Percentiles rank a stretch among this genome's conserved stretches.
Evolutionary conservation across 1,140 invertebrate species (phyloP).

Genomic region (Megathymus violae): DNA sequence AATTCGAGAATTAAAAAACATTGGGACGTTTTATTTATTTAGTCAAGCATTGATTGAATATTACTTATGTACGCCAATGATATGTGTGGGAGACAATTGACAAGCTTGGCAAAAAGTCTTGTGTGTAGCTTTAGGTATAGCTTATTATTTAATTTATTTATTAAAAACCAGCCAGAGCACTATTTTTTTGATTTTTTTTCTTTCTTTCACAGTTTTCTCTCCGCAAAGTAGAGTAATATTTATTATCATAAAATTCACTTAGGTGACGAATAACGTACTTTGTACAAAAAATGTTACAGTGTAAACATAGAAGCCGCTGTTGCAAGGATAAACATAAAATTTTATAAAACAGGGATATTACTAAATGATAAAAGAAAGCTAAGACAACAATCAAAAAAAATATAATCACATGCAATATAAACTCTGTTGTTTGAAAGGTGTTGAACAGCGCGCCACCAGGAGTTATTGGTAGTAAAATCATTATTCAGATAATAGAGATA

Average conservation of each 20-base stretch:
- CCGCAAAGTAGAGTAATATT: too few species aligned
- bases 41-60: not conserved
- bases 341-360: not conserved
- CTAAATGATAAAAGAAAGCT: constrained; percentile 1
- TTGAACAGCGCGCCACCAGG: constrained; percentile 5
- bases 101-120: not conserved
- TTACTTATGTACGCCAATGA: not conserved
- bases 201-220: too few species aligned
- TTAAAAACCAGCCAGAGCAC: too few species aligned
- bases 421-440: constrained; percentile 3
- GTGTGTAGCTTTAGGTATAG: too few species aligned
- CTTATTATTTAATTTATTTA: too few species aligned
- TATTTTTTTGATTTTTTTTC: too few species aligned
- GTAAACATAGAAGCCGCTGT: too few species aligned
- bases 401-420: not conserved
- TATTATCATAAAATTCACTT: too few species aligned
- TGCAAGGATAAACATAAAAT: too few species aligned
- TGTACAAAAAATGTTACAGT: too few species aligned
- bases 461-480: constrained; percentile 20
- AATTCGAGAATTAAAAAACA: too few species aligned
- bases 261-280: too few species aligned
- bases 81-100: not conserved
- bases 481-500: constrained; percentile 20
- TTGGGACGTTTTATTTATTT: not conserved
- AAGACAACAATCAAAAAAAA: not conserved